These are phyloP conservation scores for Sturnus vulgaris DNA, from an alignment of 2,113 vertebrate genomes.

Conservation along the genomic window DNA sequence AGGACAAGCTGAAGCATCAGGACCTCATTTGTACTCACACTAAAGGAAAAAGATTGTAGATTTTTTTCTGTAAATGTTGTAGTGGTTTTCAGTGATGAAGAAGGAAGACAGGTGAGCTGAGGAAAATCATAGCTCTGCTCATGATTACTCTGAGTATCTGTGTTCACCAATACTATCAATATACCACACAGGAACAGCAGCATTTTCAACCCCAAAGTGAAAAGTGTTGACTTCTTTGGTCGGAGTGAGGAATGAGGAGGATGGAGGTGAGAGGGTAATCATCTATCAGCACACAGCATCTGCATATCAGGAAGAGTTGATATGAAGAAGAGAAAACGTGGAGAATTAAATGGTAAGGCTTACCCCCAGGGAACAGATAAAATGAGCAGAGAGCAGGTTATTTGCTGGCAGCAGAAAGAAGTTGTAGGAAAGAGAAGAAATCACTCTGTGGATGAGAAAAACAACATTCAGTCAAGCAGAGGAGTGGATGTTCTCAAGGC, in stretches of 20 bases:
- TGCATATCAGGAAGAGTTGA: neutral
- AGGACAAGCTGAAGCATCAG: neutral
- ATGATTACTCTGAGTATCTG: neutral
- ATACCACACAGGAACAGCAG: neutral
- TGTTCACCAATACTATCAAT: neutral
- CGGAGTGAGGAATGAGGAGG: neutral
- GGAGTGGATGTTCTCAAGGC: constrained; percentile 11
- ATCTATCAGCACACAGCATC: neutral
- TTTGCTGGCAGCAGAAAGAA: neutral
- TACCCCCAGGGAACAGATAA: neutral
- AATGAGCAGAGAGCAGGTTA: neutral
- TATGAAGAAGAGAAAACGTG: neutral
- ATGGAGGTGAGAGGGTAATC: neutral
- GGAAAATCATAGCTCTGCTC: neutral
- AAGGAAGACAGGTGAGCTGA: neutral
- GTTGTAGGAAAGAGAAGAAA: neutral
- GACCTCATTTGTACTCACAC: neutral
- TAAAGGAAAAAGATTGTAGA: neutral
- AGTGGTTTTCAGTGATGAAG: neutral
- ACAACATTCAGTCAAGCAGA: neutral
- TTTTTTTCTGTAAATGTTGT: neutral
- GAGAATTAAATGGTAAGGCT: neutral
- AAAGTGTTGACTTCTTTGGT: neutral
- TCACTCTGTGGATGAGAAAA: neutral
- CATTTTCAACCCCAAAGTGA: neutral